phyloP scores from a whole-genome alignment of 37 sponge, comb jelly and placozoan genomes.

The Spongilla lacustris region DNA sequence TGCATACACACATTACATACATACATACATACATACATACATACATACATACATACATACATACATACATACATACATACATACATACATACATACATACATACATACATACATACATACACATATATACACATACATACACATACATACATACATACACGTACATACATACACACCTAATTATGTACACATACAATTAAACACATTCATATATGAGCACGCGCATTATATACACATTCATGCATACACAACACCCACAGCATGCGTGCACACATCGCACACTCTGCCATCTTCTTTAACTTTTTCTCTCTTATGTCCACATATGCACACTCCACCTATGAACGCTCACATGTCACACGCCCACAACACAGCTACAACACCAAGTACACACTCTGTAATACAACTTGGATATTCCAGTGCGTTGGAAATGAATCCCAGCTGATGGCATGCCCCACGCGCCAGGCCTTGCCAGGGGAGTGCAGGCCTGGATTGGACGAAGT shows the following conservation, averaged over 20 bases:
- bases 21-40: too few relatives aligned
- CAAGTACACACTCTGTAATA: neutral
- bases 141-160: too few relatives aligned
- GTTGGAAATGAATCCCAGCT: conserved; percentile 33
- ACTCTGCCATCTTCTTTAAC: too few relatives aligned
- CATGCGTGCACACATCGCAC: too few relatives aligned
- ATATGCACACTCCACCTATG: too few relatives aligned
- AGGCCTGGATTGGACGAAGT: conserved; percentile 29
- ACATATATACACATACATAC: neutral
- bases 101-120: neutral
- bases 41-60: neutral
- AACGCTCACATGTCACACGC: too few relatives aligned
- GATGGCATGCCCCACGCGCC: neutral
- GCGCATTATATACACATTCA: too few relatives aligned
- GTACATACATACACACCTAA: neutral
- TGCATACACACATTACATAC: neutral
- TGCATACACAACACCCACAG: too few relatives aligned
- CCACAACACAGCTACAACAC: neutral
- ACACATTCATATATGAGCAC: too few relatives aligned
- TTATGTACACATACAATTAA: neutral
- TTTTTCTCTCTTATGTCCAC: too few relatives aligned
- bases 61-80: neutral
- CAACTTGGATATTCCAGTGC: neutral
- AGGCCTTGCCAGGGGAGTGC: neutral
- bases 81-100: neutral